phyloP scores from a whole-genome alignment of 2,797 vertebrate species.

The Pseudochaenichthys georgianus region DNA sequence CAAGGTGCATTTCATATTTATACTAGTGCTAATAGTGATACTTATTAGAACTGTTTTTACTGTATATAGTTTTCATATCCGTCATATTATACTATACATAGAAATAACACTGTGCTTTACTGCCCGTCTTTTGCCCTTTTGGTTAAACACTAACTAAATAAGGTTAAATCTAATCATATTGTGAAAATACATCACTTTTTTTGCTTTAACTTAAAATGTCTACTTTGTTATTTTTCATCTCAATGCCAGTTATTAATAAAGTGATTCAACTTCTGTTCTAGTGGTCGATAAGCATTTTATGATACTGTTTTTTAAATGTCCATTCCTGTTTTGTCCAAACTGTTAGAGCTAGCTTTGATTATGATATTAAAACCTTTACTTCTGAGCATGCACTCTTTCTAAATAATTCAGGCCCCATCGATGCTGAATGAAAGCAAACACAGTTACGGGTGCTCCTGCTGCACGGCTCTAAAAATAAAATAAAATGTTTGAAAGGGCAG shows the following conservation, averaged over 20 bases:
- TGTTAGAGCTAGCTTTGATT: background rate
- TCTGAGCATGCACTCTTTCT: background rate
- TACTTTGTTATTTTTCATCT: background rate
- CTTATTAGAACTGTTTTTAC: too few species aligned
- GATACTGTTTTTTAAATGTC: background rate
- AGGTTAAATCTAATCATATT: too few species aligned
- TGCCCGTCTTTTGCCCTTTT: too few species aligned
- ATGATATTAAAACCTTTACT: background rate
- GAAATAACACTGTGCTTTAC: too few species aligned
- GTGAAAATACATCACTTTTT: too few species aligned
- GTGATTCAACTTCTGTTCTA: background rate
- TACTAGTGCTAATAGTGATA: too few species aligned
- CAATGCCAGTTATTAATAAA: background rate
- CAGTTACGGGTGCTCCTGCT: background rate
- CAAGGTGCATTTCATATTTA: too few species aligned
- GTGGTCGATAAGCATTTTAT: background rate
- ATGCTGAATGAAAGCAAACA: background rate
- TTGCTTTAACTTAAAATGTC: too few species aligned
- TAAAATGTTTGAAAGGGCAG: constrained; percentile 49
- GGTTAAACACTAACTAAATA: too few species aligned
- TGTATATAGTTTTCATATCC: too few species aligned
- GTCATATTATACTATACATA: too few species aligned
- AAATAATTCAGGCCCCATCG: background rate
- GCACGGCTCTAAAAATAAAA: constrained; percentile 57
- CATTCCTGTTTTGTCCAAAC: background rate